Evolutionary conservation across 2,888 invertebrate species (phyloP).

Genomic region (Thysanoteuthis rhombus): DNA sequence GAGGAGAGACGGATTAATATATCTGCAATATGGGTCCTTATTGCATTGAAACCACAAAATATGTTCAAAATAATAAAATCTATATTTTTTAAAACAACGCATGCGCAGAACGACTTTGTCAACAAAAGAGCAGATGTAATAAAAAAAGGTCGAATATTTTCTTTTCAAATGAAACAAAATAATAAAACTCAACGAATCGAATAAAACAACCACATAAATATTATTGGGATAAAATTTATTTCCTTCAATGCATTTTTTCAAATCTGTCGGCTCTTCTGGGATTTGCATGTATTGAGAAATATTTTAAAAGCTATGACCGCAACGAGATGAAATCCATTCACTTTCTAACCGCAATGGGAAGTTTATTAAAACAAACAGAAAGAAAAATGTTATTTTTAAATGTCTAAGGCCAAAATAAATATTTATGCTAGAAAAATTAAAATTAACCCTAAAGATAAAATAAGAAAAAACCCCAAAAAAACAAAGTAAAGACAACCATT

Average conservation of each 20-base stretch:
- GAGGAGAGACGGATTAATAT: not conserved
- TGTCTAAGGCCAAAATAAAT: not conserved
- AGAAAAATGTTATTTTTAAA: not conserved
- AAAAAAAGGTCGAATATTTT: not conserved
- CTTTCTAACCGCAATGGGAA: not conserved
- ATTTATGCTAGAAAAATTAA: too few species aligned
- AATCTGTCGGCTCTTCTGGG: not conserved
- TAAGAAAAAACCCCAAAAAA: too few species aligned
- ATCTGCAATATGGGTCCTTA: not conserved
- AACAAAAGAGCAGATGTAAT: not conserved
- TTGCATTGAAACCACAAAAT: not conserved
- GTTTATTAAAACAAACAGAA: not conserved
- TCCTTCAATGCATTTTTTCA: not conserved
- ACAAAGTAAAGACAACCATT: too few species aligned
- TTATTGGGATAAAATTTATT: not conserved
- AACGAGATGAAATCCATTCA: not conserved
- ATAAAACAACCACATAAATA: not conserved
- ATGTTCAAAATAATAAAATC: not conserved
- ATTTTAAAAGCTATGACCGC: not conserved
- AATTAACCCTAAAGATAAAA: too few species aligned
- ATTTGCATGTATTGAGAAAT: not conserved
- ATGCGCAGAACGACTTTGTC: not conserved
- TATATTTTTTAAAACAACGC: not conserved
- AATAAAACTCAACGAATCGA: not conserved
- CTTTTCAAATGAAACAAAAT: not conserved